Evolutionary conservation across 2,888 invertebrate genomes (phyloP), one percentile per base, ranked within the genome.

Genomic region (Phasia obesa): DNA sequence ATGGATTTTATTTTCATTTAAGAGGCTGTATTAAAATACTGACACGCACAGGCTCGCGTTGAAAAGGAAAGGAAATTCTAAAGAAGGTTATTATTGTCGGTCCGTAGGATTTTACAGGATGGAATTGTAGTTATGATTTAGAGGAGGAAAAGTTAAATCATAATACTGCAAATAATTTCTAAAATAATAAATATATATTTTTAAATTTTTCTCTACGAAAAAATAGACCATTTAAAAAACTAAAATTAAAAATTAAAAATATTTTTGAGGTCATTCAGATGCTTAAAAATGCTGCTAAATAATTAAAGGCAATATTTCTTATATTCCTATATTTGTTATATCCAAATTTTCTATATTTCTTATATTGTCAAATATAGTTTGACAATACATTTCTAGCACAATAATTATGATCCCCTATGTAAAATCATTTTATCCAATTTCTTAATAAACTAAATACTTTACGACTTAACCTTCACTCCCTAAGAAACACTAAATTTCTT

Each of bases 391-490:
- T 1, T 42, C 5, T n/a, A n/a, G 13, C 5, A 3, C 15, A 13
- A 42, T 15, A 44, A 15, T 57, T 15, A 59, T 35, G 19, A 23
- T 25, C 25, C 44, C 53, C 25, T 42, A 38, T 38, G 25, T 25
- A 27, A 13, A 44, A 27, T 0, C 15, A 51, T 71, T 25, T 64
- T 44, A 49, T 78, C 27, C 42, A n/a, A 53, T 73, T 53, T 67
- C 74, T 69, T 35, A 69, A 77, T 82, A 74, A 77, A 82, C 62
- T 78, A 49, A 69, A 69, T 71, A 73, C 60, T 77, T 73, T 76
- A 67, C 67, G 76, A 73, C 67, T 67, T 78, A 78, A 71, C 78
- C 78, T 73, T 49, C 42, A 59, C 64, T 59, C 64, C 47, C 31
- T 60, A 42, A 44, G 47, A 25, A 49, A 65, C 55, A 75, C 67